Evolutionary conservation across 1,140 invertebrate genomes (phyloP).

Genomic region (Eueides isabella): DNA sequence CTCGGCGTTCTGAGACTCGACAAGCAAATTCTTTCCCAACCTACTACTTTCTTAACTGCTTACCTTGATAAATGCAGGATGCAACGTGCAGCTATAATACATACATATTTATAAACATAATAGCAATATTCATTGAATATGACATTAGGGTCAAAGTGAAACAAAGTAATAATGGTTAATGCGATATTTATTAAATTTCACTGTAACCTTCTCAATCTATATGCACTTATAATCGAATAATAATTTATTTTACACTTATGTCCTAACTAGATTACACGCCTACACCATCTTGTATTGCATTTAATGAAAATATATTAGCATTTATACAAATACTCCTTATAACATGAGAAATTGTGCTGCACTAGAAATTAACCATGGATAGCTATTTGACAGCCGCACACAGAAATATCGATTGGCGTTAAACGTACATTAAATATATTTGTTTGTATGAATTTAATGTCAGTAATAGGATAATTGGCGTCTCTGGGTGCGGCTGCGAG

Average conservation of each 20-base stretch:
- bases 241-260: constrained; percentile 80
- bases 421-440: background rate
- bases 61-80: too few relatives aligned
- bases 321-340: constrained; percentile 37
- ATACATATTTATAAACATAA: too few relatives aligned
- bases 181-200: constrained; percentile 81
- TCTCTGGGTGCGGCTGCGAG: background rate
- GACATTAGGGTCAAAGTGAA: constrained; percentile 33
- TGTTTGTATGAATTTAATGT: background rate
- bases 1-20: too few relatives aligned
- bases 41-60: too few relatives aligned
- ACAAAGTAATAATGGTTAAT: constrained; percentile 68
- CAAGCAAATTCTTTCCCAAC: too few relatives aligned
- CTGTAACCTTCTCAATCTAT: constrained; percentile 78
- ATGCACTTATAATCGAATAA: constrained; percentile 76
- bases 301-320: constrained; percentile 69
- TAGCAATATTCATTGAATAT: too few relatives aligned
- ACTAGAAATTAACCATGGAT: constrained; percentile 33
- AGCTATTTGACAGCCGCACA: constrained; percentile 13
- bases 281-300: constrained; percentile 73
- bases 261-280: constrained; percentile 62
- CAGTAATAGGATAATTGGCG: background rate
- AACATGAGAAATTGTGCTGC: constrained; percentile 42
- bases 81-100: too few relatives aligned
- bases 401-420: background rate